Evolutionary conservation across 1,140 invertebrate genomes (phyloP).

Genomic region (Micrasema minimum): DNA sequence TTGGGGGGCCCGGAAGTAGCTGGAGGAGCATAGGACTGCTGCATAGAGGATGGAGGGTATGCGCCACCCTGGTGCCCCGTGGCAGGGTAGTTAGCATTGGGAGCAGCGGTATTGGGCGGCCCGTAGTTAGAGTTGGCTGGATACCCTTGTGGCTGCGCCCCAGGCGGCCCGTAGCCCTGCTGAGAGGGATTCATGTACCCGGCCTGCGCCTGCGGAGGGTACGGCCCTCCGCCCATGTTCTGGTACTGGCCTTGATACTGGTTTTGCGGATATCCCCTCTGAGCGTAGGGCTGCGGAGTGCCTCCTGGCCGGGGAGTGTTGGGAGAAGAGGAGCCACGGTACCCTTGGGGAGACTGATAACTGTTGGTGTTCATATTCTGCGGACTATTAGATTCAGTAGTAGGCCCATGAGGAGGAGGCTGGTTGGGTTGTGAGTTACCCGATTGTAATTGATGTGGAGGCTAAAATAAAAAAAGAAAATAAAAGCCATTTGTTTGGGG

Average conservation of each 20-base stretch:
- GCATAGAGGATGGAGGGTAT: constrained; percentile 63
- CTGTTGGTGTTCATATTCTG: constrained; percentile 55
- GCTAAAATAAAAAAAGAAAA: constrained; percentile 56
- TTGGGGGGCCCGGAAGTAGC: constrained; percentile 58
- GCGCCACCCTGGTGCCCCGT: constrained; percentile 62
- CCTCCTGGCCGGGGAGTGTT: constrained; percentile 56
- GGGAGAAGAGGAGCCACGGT: constrained; percentile 61
- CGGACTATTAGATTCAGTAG: constrained; percentile 58
- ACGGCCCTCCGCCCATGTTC: constrained; percentile 58
- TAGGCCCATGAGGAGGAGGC: constrained; percentile 55
- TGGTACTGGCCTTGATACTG: constrained; percentile 67
- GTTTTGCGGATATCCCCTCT: constrained; percentile 64
- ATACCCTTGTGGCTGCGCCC: constrained; percentile 63
- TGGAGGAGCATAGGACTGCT: constrained; percentile 64
- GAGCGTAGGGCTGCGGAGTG: constrained; percentile 64
- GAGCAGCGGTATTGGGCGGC: constrained; percentile 64
- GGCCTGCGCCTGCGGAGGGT: constrained; percentile 61
- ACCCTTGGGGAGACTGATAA: constrained; percentile 51
- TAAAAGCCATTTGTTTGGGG: constrained; percentile 4
- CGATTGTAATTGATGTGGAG: constrained; percentile 62
- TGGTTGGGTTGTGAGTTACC: constrained; percentile 57
- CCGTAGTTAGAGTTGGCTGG: constrained; percentile 65
- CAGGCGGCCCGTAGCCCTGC: constrained; percentile 65
- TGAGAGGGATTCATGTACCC: constrained; percentile 60
- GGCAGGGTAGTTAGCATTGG: constrained; percentile 62